Conservation (phyloP, 2,113 vertebrate species). For the Colinus virginianus region DNA sequence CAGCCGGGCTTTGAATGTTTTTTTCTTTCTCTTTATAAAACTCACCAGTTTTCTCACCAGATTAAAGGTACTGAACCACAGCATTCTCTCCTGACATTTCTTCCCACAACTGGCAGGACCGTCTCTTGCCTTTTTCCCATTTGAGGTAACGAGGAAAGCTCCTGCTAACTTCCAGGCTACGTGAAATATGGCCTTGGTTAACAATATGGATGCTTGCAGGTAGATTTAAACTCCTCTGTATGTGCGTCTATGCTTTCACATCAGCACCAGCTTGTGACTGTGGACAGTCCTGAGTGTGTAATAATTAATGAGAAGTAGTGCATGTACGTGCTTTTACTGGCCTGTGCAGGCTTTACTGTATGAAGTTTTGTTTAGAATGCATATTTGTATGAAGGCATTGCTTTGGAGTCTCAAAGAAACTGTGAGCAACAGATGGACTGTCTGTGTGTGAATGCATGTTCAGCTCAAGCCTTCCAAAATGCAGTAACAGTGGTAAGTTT, state of each 20-base stretch:
- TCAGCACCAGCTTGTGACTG: not conserved
- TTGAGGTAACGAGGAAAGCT: not conserved
- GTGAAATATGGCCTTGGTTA: not conserved
- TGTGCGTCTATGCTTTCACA: not conserved
- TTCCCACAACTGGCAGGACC: not conserved
- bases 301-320: not conserved
- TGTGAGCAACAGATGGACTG: not conserved
- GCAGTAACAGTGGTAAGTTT: not conserved
- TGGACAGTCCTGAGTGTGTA: not conserved
- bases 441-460: not conserved
- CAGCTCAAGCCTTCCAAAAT: not conserved
- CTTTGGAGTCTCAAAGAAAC: not conserved
- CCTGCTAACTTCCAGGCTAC: not conserved
- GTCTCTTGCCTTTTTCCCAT: not conserved
- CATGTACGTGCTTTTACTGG: not conserved
- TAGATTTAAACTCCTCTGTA: not conserved
- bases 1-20: not conserved
- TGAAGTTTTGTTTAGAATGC: not conserved
- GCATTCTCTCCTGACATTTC: not conserved
- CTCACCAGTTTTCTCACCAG: accelerated
- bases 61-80: not conserved
- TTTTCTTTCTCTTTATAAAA: not conserved
- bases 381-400: not conserved
- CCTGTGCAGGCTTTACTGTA: not conserved
- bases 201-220: not conserved